These are phyloP conservation scores for Sclerurus mexicanus DNA, from an alignment of 2,113 vertebrate genomes.

Conservation along the genomic window DNA sequence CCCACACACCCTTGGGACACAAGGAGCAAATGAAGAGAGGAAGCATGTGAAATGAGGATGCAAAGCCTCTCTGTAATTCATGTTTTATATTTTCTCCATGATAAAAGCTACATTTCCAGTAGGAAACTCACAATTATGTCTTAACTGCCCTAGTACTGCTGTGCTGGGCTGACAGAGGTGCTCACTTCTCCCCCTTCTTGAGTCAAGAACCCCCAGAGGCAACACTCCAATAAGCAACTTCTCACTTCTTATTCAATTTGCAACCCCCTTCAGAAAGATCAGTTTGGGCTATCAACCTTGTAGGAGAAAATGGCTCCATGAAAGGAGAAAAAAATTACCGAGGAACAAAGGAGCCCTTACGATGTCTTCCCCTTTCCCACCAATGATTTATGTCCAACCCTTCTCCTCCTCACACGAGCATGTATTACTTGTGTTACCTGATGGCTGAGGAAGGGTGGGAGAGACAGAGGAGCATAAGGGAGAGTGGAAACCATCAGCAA, in stretches of 20 bases:
- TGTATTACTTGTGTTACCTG: not conserved
- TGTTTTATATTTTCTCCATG: not conserved
- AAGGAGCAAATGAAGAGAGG: not conserved
- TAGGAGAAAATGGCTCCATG: not conserved
- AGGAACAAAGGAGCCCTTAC: not conserved
- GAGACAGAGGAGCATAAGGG: not conserved
- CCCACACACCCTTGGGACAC: accelerated
- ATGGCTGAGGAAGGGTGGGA: not conserved
- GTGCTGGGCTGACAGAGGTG: not conserved
- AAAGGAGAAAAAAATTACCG: not conserved
- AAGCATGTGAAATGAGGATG: not conserved
- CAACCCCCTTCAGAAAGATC: not conserved
- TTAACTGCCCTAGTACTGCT: not conserved
- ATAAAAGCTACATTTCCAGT: not conserved
- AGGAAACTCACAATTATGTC: not conserved
- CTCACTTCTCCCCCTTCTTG: not conserved
- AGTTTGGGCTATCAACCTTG: not conserved
- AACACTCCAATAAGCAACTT: not conserved
- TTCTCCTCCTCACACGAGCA: not conserved
- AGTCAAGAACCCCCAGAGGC: not conserved
- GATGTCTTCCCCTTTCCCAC: not conserved
- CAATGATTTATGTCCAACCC: not conserved
- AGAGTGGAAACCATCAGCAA: not conserved
- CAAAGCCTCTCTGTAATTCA: not conserved
- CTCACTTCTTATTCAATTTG: not conserved